Evolutionary conservation across 2,888 invertebrate genomes (phyloP).

Genomic region (Metacarcinus magister): DNA sequence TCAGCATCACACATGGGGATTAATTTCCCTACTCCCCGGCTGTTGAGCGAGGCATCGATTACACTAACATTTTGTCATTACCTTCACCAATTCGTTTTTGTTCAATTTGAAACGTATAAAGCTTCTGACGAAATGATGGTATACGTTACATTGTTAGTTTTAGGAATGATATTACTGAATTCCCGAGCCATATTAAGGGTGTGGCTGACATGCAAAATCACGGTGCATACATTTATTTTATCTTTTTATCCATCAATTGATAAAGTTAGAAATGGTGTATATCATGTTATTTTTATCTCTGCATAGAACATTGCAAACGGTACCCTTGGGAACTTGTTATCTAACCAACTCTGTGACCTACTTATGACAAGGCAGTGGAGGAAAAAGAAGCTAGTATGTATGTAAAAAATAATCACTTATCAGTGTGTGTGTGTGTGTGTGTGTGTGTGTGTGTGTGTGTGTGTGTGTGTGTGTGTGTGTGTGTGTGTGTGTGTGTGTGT

Average conservation of each 20-base stretch:
- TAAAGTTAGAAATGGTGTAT: not conserved
- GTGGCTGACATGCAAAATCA: too few relatives aligned
- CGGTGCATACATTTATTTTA: too few relatives aligned
- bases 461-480: constrained; percentile 26
- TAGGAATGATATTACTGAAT: too few relatives aligned
- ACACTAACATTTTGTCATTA: too few relatives aligned
- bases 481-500: constrained; percentile 26
- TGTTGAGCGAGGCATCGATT: too few relatives aligned
- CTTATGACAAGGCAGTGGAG: not conserved
- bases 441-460: constrained; percentile 26
- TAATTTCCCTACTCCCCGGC: too few relatives aligned
- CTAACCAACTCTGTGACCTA: not conserved
- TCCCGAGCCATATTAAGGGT: too few relatives aligned
- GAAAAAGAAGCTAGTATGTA: not conserved
- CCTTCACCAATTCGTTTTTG: too few relatives aligned
- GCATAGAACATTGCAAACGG: not conserved
- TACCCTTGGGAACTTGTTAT: not conserved
- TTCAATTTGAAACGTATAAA: too few relatives aligned
- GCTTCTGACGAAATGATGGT: too few relatives aligned
- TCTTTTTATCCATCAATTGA: too few relatives aligned
- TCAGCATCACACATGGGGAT: not conserved
- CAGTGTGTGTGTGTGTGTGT: not conserved
- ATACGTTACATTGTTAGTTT: too few relatives aligned
- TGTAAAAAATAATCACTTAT: not conserved
- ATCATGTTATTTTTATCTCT: not conserved